phyloP scores from a whole-genome alignment of 2,888 invertebrate species.

The Crossocerus cetratus region DNA sequence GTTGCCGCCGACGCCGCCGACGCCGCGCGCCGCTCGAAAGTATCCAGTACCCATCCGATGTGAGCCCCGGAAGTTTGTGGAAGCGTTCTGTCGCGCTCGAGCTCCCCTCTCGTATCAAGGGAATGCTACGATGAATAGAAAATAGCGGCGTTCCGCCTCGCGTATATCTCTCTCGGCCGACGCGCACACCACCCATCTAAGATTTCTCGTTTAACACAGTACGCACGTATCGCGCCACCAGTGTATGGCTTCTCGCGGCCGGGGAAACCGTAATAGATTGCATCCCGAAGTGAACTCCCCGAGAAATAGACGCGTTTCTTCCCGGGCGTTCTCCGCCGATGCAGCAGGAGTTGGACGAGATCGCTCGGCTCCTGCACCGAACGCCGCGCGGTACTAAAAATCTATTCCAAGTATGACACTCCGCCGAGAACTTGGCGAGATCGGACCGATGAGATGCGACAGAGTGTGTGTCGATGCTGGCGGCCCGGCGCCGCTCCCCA shows the following conservation, averaged over 20 bases:
- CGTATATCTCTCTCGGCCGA: not conserved
- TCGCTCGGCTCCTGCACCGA: too few species aligned
- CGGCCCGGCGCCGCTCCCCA: not conserved
- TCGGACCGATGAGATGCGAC: not conserved
- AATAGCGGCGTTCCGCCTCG: constrained; percentile 29
- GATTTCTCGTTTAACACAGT: constrained; percentile 40
- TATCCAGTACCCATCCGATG: constrained; percentile 17
- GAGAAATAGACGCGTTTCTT: constrained; percentile 20
- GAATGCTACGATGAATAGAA: constrained; percentile 35
- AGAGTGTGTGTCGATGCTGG: not conserved
- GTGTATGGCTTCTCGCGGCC: constrained; percentile 22
- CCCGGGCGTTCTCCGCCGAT: constrained; percentile 8
- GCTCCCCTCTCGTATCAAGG: constrained; percentile 22
- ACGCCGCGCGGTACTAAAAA: not conserved
- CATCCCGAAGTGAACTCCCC: constrained; percentile 15
- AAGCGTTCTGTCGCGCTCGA: constrained; percentile 17
- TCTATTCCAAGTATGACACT: not conserved
- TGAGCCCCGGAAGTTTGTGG: constrained; percentile 17
- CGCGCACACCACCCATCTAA: constrained; percentile 22
- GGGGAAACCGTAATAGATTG: constrained; percentile 31
- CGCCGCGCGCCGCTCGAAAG: constrained; percentile 14
- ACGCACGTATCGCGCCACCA: constrained; percentile 18
- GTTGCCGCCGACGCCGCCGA: not conserved
- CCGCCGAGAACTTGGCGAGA: not conserved
- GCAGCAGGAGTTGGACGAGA: not conserved